Percentiles rank a stretch among this genome's conserved stretches.
Conservation (phyloP, 2,888 invertebrate species). For the Autographa gamma region DNA sequence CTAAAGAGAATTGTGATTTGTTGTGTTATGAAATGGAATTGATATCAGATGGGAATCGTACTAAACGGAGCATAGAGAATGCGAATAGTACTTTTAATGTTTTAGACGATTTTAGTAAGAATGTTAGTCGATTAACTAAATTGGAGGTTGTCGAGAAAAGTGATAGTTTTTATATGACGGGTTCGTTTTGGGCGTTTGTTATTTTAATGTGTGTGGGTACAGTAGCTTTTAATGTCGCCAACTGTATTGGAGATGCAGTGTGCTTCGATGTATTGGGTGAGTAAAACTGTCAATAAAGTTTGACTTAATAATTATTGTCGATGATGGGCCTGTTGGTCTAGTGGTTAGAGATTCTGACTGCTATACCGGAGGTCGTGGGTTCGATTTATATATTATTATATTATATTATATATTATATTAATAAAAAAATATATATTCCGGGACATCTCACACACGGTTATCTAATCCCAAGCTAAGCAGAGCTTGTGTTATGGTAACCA, state of each 20-base stretch:
- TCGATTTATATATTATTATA: no score
- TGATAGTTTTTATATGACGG: constrained; percentile 88
- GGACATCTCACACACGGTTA: no score
- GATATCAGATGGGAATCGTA: constrained; percentile 45
- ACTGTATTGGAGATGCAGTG: constrained; percentile 96
- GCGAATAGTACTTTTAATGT: constrained; percentile 21
- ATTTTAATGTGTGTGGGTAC: constrained; percentile 92
- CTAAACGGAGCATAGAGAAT: constrained; percentile 38
- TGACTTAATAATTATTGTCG: background rate
- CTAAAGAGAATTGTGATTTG: constrained; percentile 73
- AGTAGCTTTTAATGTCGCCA: constrained; percentile 94
- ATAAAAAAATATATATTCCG: no score
- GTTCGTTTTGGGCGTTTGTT: constrained; percentile 93
- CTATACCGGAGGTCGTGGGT: no score
- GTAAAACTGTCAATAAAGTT: constrained; percentile 34
- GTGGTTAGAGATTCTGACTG: no score
- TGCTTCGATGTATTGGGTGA: constrained; percentile 96
- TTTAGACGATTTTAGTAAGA: constrained; percentile 35
- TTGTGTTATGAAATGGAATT: constrained; percentile 75
- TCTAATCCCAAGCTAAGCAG: no score
- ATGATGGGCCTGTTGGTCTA: no score
- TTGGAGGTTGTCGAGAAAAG: constrained; percentile 34
- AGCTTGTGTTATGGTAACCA: no score
- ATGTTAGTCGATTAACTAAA: constrained; percentile 44
- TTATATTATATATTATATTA: no score